These are phyloP conservation scores for Cacoxenus indagator DNA, from an alignment of 2,888 invertebrate genomes.

Conservation along the genomic window DNA sequence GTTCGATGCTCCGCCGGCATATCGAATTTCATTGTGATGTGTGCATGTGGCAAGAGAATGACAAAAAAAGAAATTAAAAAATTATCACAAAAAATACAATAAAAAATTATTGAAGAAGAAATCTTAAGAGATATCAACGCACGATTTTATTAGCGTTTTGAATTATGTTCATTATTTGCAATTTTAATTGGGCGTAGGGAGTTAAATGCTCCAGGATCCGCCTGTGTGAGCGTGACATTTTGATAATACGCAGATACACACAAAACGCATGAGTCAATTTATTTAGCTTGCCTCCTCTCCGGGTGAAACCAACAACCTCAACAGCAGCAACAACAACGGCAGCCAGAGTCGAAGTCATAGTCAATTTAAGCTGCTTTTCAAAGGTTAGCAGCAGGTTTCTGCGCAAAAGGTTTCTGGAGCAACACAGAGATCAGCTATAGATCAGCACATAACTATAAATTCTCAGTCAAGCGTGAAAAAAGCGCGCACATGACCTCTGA, in stretches of 20 bases:
- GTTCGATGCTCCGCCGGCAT: too few relatives aligned
- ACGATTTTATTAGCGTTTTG: background rate
- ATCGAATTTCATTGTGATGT: too few relatives aligned
- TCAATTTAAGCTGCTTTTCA: background rate
- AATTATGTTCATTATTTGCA: slow-evolving; percentile 8
- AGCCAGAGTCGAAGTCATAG: background rate
- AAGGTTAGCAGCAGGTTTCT: background rate
- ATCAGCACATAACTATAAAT: background rate
- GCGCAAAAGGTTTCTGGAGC: background rate
- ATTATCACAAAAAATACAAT: background rate
- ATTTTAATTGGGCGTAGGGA: slow-evolving; percentile 5
- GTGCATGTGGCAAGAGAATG: too few relatives aligned
- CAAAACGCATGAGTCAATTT: background rate
- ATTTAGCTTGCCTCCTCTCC: background rate
- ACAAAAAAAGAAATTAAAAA: too few relatives aligned
- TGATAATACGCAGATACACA: background rate
- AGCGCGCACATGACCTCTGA: slow-evolving; percentile 33
- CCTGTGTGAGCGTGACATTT: background rate
- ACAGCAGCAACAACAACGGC: background rate
- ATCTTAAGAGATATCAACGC: background rate
- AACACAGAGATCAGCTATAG: background rate
- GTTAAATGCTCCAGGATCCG: background rate
- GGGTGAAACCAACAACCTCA: background rate
- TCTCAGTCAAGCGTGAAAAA: background rate
- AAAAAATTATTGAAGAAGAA: background rate